Evolutionary conservation across 2,113 vertebrate genomes (phyloP).

Genomic region (Microtus ochrogaster): DNA sequence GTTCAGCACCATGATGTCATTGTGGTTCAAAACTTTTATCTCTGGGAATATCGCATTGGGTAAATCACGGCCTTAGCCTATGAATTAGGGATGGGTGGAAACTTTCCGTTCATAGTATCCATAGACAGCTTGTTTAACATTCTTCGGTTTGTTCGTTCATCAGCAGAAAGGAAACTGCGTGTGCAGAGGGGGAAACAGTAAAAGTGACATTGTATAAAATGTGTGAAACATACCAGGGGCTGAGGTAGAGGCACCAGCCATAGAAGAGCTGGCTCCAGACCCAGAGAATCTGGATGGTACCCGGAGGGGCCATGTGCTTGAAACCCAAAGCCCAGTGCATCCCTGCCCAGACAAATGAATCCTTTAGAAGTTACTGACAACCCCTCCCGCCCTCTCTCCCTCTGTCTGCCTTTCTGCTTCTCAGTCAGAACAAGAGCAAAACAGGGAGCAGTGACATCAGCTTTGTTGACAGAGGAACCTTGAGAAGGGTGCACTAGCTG

Average conservation of each 20-base stretch:
- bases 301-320: background rate
- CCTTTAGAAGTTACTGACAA: constrained; percentile 24
- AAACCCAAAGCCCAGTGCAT: background rate
- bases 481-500: background rate
- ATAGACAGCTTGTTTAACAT: background rate
- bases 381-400: too few relatives aligned
- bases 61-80: background rate
- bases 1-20: background rate
- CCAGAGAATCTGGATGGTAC: background rate
- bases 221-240: background rate
- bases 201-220: background rate
- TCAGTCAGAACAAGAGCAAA: background rate
- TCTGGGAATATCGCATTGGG: background rate
- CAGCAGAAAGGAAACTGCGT: background rate
- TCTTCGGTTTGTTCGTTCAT: background rate
- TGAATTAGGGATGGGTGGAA: too few relatives aligned
- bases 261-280: background rate
- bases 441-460: background rate
- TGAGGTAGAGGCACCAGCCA: background rate
- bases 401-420: background rate
- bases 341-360: background rate
- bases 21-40: background rate
- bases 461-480: background rate
- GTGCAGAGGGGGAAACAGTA: background rate
- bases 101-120: background rate